Evolutionary conservation across 2,797 vertebrate species (phyloP).

Genomic region (Sebastiscus tertius): DNA sequence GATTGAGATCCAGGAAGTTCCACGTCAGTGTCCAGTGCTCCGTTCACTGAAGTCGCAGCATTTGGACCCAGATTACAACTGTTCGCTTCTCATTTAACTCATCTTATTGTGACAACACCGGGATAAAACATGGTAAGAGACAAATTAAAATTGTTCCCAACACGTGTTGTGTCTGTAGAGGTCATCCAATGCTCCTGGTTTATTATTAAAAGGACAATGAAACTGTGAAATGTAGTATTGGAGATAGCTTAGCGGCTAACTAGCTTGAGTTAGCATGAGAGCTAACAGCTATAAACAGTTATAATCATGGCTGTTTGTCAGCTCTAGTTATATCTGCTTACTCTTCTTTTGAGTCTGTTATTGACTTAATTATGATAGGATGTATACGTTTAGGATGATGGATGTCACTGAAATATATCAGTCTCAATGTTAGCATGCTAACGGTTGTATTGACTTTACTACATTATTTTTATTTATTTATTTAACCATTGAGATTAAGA

Average conservation of each 20-base stretch:
- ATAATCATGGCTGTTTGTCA: background rate
- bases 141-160: accelerated
- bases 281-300: background rate
- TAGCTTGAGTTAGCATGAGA: constrained; percentile 48
- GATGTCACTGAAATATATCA: background rate
- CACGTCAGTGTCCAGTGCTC: constrained; percentile 87
- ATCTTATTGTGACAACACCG: constrained; percentile 54
- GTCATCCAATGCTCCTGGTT: background rate
- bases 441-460: background rate
- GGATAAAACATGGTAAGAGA: constrained; percentile 78
- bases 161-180: background rate
- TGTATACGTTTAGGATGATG: background rate
- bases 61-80: constrained; percentile 22
- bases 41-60: constrained; percentile 42
- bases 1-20: constrained; percentile 87
- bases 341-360: background rate
- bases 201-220: background rate
- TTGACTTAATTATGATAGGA: accelerated
- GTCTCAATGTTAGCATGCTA: constrained; percentile 26
- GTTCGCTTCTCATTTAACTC: constrained; percentile 29
- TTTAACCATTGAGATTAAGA: too few relatives aligned
- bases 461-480: background rate
- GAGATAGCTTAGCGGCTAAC: constrained; percentile 59
- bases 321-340: background rate
- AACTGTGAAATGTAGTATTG: constrained; percentile 2